These are phyloP conservation scores for Mimachlamys varia DNA, from an alignment of 2,888 invertebrate species.

Conservation along the genomic window DNA sequence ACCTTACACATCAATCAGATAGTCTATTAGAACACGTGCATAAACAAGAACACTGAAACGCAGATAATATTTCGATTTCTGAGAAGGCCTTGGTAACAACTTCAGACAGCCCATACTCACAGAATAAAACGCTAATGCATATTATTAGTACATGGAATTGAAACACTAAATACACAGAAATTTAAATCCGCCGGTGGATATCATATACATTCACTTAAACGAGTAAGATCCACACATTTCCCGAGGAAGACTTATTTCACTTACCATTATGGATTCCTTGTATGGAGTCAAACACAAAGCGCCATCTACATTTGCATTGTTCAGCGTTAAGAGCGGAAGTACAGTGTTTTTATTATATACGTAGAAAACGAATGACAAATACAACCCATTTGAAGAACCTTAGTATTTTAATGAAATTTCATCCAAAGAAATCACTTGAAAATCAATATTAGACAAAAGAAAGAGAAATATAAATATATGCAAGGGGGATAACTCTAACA, in stretches of 20 bases:
- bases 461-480: not conserved
- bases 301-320: conserved; percentile 19
- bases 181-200: not conserved
- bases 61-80: not conserved
- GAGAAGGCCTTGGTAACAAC: conserved; percentile 25
- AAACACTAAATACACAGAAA: not conserved
- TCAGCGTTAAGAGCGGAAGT: conserved; percentile 32
- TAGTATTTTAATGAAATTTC: not conserved
- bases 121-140: not conserved
- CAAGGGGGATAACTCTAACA: not conserved
- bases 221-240: not conserved
- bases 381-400: not conserved
- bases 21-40: conserved; percentile 14
- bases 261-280: conserved; percentile 36
- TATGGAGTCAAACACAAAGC: conserved; percentile 34
- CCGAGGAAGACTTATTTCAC: not conserved
- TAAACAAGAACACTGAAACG: not conserved
- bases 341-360: not conserved
- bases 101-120: not conserved
- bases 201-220: not conserved
- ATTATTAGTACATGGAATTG: not conserved
- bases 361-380: not conserved
- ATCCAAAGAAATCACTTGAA: not conserved
- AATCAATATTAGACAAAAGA: not conserved
- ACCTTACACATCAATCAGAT: not conserved